Base-by-base conservation (phyloP, 2,888 invertebrate genomes). In the Zaprionus bogoriensis region DNA sequence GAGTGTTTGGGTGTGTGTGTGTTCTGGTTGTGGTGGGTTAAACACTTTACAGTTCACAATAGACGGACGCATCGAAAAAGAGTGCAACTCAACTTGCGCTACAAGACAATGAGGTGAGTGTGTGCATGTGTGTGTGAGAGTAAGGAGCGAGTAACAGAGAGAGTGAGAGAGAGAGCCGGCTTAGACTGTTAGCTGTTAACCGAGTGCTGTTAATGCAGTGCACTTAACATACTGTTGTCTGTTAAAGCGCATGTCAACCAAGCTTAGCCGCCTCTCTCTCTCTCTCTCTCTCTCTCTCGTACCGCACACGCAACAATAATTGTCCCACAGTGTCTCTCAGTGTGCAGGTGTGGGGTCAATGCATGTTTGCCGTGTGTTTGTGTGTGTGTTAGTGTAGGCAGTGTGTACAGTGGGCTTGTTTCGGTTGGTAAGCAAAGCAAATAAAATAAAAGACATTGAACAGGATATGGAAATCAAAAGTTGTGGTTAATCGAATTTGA, bases 371-470 rank as follows among this genome's bases (percentile, higher is more conserved):
- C 38, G 47, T 58, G 14, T 48, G 44, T 41, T 30, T 28, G 10
- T 19, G 14, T 45, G 41, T 27, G 28, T 20, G 30, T 23, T 27
- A 6, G 52, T 28, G 32, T 14, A 23, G 5, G 2, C 12, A 3
- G 38, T 36, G 28, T 25, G 30, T 41, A n/a, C n/a, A 39, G 20
- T 23, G 36, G 14, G 22, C n/a, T 36, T 32, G 39, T 28, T 22
- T 44, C 10, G 12, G 32, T 14, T 17, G 22, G 9, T 17, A 46
- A 53, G 52, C 45, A 54, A 54, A 59, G 48, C 57, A 44, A 46
- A 46, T 23, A 41, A 66, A 52, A 52, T 45, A 47, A 54, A 51
- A n/a, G n/a, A n/a, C n/a, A n/a, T n/a, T n/a, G 27, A 60, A 64
- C 25, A 30, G 53, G 12, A 71, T 42, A 28, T 25, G 9, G 19